A percentile compares a stretch with the other conserved stretches of the same genome.
phyloP scores from a whole-genome alignment of 2,113 vertebrate genomes.

The Athene noctua region DNA sequence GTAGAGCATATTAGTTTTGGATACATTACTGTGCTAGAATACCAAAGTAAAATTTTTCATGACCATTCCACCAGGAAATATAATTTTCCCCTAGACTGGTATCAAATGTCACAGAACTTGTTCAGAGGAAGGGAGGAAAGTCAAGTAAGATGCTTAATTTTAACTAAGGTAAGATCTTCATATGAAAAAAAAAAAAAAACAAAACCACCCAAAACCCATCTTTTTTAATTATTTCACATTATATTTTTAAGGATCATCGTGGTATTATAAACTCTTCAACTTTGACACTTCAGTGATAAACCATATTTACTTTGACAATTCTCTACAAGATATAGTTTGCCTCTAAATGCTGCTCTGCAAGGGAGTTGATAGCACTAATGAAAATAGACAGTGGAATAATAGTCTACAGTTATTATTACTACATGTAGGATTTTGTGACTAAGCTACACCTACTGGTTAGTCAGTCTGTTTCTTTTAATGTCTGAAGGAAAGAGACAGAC shows the following conservation, averaged over 20 bases:
- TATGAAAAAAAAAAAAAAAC: background rate
- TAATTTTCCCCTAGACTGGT: background rate
- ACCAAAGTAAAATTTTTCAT: background rate
- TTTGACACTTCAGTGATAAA: background rate
- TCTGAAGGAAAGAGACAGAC: conserved; percentile 37
- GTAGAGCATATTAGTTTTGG: background rate
- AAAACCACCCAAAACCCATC: no score
- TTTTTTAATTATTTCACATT: background rate
- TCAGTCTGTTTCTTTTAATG: conserved; percentile 10
- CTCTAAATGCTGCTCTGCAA: background rate
- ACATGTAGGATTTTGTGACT: conserved; percentile 26
- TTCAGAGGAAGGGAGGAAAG: background rate
- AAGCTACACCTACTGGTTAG: conserved; percentile 29
- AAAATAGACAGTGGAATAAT: conserved; percentile 32
- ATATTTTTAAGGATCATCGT: background rate
- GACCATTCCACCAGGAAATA: background rate
- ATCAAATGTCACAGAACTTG: background rate
- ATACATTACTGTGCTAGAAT: background rate
- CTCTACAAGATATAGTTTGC: background rate
- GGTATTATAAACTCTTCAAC: background rate
- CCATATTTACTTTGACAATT: background rate
- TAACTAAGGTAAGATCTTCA: background rate
- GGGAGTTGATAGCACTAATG: background rate
- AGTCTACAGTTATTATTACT: conserved; percentile 15
- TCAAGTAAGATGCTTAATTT: background rate